A percentile compares a stretch with the other conserved stretches of the same genome.
phyloP scores from a whole-genome alignment of 1,140 invertebrate genomes.

The Hesperophylax magnus region DNA sequence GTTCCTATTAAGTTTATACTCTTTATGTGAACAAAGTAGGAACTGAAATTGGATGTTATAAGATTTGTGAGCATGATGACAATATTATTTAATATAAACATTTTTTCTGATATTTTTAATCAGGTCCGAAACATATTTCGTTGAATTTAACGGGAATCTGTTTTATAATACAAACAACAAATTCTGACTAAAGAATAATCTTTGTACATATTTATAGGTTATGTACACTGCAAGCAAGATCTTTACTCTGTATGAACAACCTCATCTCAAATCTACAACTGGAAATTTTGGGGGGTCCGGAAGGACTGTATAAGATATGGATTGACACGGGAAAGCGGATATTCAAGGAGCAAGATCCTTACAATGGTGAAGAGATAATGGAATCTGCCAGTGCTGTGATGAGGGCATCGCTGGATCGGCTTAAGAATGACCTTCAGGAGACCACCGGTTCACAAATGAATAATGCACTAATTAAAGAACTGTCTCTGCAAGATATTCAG shows the following conservation, averaged over 20 bases:
- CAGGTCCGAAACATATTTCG: not conserved
- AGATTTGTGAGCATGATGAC: no score
- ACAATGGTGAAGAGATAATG: slow-evolving; percentile 69
- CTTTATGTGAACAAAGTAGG: no score
- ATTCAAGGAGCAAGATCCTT: slow-evolving; percentile 66
- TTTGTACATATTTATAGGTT: slow-evolving; percentile 61
- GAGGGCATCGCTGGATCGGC: slow-evolving; percentile 73
- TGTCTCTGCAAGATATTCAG: slow-evolving; percentile 67
- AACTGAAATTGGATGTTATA: no score
- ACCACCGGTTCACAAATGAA: slow-evolving; percentile 53
- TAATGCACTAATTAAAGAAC: slow-evolving; percentile 64
- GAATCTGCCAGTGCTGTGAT: slow-evolving; percentile 78
- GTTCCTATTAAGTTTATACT: no score
- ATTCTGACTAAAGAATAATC: no score
- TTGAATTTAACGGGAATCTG: not conserved
- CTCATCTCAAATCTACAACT: slow-evolving; percentile 74
- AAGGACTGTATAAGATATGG: slow-evolving; percentile 71
- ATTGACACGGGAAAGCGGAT: slow-evolving; percentile 73
- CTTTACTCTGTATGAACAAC: slow-evolving; percentile 79
- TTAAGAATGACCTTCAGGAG: slow-evolving; percentile 64
- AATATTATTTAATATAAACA: not conserved
- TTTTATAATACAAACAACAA: not conserved
- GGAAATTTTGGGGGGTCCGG: slow-evolving; percentile 74
- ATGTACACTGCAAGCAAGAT: slow-evolving; percentile 70
- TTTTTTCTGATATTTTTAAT: not conserved